Conservation (phyloP, 2,888 invertebrate species). For the Xylocampa areola region DNA sequence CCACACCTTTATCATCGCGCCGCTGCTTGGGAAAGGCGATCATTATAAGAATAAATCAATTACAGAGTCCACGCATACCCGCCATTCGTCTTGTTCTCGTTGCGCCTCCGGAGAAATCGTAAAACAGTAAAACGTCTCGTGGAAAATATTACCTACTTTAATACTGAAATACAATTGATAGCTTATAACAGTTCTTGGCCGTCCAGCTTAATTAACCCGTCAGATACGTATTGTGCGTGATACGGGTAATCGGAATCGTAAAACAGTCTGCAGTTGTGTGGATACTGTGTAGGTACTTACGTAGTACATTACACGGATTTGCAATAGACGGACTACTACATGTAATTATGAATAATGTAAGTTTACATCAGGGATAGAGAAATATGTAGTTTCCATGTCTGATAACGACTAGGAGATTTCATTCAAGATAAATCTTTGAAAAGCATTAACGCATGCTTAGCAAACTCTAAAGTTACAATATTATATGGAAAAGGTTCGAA, state of each 20-base stretch:
- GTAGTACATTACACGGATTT: conserved; percentile 12
- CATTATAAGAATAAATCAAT: conserved; percentile 87
- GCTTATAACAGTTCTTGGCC: conserved; percentile 56
- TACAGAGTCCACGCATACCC: conserved; percentile 68
- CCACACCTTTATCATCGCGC: conserved; percentile 82
- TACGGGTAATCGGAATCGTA: conserved; percentile 70
- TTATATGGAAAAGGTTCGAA: too few species aligned
- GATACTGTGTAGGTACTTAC: conserved; percentile 52
- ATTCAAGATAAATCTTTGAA: too few species aligned
- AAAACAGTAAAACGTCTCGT: conserved; percentile 65
- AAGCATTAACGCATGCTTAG: too few species aligned
- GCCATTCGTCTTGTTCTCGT: conserved; percentile 66
- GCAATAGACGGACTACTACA: conserved; percentile 1
- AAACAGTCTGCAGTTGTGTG: conserved; percentile 60
- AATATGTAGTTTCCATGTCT: too few species aligned
- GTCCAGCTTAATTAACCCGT: conserved; percentile 70
- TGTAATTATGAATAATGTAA: conserved; percentile 5
- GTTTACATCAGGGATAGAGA: too few species aligned
- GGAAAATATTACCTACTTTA: conserved; percentile 61
- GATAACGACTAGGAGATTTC: too few species aligned
- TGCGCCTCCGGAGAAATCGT: conserved; percentile 67
- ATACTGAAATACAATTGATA: conserved; percentile 62
- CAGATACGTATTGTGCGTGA: conserved; percentile 68
- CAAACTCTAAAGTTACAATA: too few species aligned
- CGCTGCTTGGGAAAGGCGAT: conserved; percentile 84